A percentile compares a stretch with the other conserved stretches of the same genome.
Evolutionary conservation across 2,113 vertebrate species (phyloP).

Genomic region (Donacobius atricapilla): DNA sequence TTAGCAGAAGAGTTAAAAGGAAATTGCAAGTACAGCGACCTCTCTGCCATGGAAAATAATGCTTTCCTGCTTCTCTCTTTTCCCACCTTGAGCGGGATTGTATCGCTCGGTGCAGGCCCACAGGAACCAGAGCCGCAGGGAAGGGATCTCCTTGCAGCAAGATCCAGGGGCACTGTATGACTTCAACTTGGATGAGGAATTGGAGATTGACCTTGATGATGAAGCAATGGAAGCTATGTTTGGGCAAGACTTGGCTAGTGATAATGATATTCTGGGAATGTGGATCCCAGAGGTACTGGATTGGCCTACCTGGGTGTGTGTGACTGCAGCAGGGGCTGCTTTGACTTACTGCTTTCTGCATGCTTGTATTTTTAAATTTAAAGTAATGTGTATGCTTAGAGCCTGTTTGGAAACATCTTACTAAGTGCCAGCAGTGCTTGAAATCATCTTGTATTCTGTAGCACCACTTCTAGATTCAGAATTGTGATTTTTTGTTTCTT

Average conservation of each 20-base stretch:
- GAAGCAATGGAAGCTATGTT: constrained; percentile 99
- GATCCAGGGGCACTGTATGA: constrained; percentile 89
- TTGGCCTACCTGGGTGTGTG: constrained; percentile 99
- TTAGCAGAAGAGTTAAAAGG: not conserved
- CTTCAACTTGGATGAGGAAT: constrained; percentile 96
- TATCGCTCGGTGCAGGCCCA: constrained; percentile 97
- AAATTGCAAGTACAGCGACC: not conserved
- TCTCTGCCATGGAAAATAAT: constrained; percentile 45
- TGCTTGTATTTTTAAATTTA: not conserved
- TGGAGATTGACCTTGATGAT: constrained; percentile 97
- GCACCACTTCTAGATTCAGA: not conserved
- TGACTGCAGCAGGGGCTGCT: constrained; percentile 88
- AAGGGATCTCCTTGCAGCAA: constrained; percentile 86
- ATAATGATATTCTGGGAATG: constrained; percentile 99
- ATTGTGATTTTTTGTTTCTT: not conserved
- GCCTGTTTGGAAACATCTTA: not conserved
- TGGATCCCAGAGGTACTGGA: constrained; percentile 99
- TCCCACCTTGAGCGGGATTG: constrained; percentile 80
- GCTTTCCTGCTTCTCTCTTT: not conserved
- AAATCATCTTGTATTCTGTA: not conserved
- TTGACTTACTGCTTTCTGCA: constrained; percentile 69
- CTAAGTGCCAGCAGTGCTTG: not conserved
- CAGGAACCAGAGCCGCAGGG: constrained; percentile 89
- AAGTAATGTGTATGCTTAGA: not conserved
- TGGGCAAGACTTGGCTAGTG: constrained; percentile 91